Evolutionary conservation across 2,113 vertebrate genomes (phyloP), one percentile per base, ranked within the genome.

Genomic region (Parotia lawesii): DNA sequence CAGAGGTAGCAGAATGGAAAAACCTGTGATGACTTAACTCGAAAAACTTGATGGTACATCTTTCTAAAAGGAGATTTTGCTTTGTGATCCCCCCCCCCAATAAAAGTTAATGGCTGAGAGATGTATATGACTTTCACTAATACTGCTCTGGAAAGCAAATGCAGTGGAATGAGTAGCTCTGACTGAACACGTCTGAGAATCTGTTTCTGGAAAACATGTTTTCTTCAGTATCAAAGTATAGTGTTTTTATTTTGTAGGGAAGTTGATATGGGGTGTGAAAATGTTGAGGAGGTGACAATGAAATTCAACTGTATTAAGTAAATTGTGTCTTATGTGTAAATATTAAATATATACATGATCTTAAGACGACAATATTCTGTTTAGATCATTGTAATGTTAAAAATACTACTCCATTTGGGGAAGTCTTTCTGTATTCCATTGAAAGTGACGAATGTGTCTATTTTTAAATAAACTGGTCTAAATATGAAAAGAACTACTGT

Each of bases 241-340:
- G 56, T 89, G 87, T 73, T 73, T 92, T 91, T 87, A 61, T 91
- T 89, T 93, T 85, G 50, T 90, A 81, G 76, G 65, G 75, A 86
- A 89, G 78, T 90, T 91, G 66, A 35, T 87, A 11, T 0, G 8
- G 70, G 25, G 71, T 93, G 82, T 94, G 94, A 88, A 94, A 91
- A 56, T 60, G 50, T 53, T 87, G 82, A 90, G 94, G 78, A 93
- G 72, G 85, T 85, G 94, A 93, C 82, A 90, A 37, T 81, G 75
- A 74, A 74, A 94, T 92, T 71, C 51, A 77, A 67, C 18, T 42
- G 11, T 91, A 83, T 92, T 92, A 77, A 89, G 85, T 92, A 95
- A 70, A 85, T 79, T 62, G 42, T 90, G 56, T 38, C 20, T 80
- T 85, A 73, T 0, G 3, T 42, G 42, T 87, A 76, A 91, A 89